Percentiles rank a stretch among this genome's conserved stretches.
phyloP scores from a whole-genome alignment of 2,113 vertebrate genomes.

The Zosterops hypoxanthus region DNA sequence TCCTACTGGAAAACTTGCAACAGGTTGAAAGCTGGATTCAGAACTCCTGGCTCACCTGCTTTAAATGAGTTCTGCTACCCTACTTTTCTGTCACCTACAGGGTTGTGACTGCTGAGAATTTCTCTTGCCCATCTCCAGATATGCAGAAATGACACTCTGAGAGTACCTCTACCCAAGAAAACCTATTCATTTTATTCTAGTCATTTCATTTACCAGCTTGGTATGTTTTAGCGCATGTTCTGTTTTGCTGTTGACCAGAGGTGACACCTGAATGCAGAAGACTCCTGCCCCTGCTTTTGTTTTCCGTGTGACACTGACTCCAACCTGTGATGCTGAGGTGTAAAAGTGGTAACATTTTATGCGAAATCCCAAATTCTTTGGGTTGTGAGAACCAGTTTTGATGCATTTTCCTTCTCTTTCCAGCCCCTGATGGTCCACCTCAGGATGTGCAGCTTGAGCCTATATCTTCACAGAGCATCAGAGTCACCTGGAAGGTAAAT shows the following conservation, averaged over 20 bases:
- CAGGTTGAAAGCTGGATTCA: neutral
- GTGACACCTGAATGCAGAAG: neutral
- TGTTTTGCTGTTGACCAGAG: neutral
- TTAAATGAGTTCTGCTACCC: neutral
- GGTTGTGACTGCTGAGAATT: neutral
- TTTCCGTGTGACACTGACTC: neutral
- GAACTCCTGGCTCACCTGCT: neutral
- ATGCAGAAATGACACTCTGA: neutral
- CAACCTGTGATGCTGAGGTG: neutral
- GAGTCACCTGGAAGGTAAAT: slow-evolving; percentile 97
- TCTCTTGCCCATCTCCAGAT: neutral
- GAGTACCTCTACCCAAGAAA: neutral
- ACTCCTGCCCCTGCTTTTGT: neutral
- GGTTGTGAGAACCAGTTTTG: neutral
- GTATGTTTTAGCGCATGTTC: neutral
- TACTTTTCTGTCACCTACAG: neutral
- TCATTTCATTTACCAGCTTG: neutral
- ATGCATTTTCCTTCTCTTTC: slow-evolving; percentile 26
- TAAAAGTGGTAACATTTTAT: neutral
- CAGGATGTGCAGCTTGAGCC: slow-evolving; percentile 94
- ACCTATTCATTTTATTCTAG: neutral
- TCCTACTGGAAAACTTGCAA: neutral
- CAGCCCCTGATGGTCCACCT: slow-evolving; percentile 96
- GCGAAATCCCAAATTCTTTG: neutral
- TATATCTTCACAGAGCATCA: slow-evolving; percentile 96